These are phyloP conservation scores for Fistularia commersonii DNA, from an alignment of 2,797 vertebrate species.

Conservation along the genomic window DNA sequence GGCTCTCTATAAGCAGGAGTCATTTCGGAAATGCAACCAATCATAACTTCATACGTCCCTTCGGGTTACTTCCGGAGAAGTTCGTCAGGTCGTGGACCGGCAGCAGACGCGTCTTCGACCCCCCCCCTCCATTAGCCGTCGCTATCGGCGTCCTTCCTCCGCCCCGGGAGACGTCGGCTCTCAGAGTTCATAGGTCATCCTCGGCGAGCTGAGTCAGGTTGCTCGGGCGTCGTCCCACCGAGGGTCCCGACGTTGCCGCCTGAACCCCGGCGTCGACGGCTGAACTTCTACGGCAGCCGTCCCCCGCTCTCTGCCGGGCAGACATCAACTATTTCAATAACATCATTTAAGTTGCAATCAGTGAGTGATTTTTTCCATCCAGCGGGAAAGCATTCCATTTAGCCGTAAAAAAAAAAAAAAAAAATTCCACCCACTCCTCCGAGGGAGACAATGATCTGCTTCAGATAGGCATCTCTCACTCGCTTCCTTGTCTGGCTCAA, in stretches of 20 bases:
- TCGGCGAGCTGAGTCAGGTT: slow-evolving; percentile 85
- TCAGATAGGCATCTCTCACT: slow-evolving; percentile 59
- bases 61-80: slow-evolving; percentile 6
- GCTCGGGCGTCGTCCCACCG: slow-evolving; percentile 71
- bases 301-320: slow-evolving; percentile 70
- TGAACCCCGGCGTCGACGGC: slow-evolving; percentile 53
- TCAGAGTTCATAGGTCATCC: slow-evolving; percentile 82
- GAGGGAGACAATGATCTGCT: slow-evolving; percentile 32
- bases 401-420: neutral
- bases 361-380: neutral
- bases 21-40: slow-evolving; percentile 27
- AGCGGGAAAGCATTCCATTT: neutral
- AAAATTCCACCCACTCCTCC: slow-evolving; percentile 8
- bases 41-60: slow-evolving; percentile 39
- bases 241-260: slow-evolving; percentile 46
- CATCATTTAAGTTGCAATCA: neutral
- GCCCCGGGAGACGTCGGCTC: slow-evolving; percentile 7
- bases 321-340: slow-evolving; percentile 6
- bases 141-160: slow-evolving; percentile 38
- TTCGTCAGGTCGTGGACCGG: slow-evolving; percentile 9
- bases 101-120: slow-evolving; percentile 15
- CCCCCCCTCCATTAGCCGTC: slow-evolving; percentile 20
- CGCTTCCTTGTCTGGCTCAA: slow-evolving; percentile 51
- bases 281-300: slow-evolving; percentile 63
- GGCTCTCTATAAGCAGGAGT: slow-evolving; percentile 37